phyloP scores from a whole-genome alignment of 2,888 invertebrate genomes.

The Lymantria monacha region DNA sequence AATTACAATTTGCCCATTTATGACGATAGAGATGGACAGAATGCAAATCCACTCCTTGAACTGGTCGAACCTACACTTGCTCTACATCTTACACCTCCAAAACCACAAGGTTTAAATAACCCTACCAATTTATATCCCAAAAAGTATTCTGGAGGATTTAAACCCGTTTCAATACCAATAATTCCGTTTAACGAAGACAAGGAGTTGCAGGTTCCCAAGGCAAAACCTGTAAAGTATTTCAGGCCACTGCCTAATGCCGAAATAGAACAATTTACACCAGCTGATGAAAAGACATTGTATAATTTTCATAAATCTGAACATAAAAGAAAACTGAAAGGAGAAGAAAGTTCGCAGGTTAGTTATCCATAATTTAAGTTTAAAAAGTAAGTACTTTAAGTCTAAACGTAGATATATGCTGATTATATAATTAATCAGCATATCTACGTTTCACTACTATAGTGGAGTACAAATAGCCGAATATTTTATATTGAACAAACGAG shows the following conservation, averaged over 20 bases:
- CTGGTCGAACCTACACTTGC: conserved; percentile 55
- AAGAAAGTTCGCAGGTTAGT: conserved; percentile 42
- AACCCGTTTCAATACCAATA: conserved; percentile 69
- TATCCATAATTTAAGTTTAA: too few species aligned
- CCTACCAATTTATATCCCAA: conserved; percentile 83
- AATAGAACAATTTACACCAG: conserved; percentile 44
- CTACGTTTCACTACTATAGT: too few species aligned
- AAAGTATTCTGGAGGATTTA: conserved; percentile 78
- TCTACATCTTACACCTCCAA: conserved; percentile 57
- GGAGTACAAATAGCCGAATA: too few species aligned
- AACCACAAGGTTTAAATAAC: conserved; percentile 47
- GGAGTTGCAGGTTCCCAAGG: conserved; percentile 62
- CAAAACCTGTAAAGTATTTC: conserved; percentile 65
- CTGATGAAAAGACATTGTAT: conserved; percentile 63
- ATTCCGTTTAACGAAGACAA: conserved; percentile 53
- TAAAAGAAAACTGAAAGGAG: conserved; percentile 68
- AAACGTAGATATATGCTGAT: too few species aligned
- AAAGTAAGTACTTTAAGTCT: background rate
- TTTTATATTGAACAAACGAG: too few species aligned
- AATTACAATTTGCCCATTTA: conserved; percentile 19
- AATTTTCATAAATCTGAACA: conserved; percentile 76
- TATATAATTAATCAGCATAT: too few species aligned
- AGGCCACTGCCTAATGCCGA: conserved; percentile 55
- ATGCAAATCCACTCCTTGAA: conserved; percentile 32
- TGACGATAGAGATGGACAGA: conserved; percentile 42